Evolutionary conservation across 1,140 invertebrate species (phyloP).

Genomic region (Leptopilina clavipes): DNA sequence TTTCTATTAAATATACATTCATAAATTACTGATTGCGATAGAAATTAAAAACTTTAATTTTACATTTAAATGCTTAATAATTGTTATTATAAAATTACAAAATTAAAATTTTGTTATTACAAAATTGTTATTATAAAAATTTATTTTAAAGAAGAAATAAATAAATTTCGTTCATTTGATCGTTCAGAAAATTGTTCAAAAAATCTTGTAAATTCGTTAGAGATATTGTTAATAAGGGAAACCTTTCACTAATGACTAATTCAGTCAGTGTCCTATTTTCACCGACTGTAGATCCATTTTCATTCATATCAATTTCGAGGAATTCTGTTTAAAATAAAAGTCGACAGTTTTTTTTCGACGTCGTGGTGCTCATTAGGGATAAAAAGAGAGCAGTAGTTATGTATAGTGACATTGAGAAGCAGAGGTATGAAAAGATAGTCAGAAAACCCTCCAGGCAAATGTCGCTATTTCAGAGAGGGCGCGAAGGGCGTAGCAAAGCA

Average conservation of each 20-base stretch:
- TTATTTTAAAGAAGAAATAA: no score
- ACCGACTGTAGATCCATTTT: background rate
- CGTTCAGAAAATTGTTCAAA: no score
- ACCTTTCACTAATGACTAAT: background rate
- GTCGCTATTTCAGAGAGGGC: background rate
- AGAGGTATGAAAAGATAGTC: background rate
- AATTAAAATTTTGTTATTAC: no score
- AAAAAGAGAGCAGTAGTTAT: constrained; percentile 15
- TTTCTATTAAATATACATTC: no score
- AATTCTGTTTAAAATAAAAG: background rate
- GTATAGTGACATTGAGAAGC: background rate
- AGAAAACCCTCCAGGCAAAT: constrained; percentile 14
- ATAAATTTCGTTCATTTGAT: no score
- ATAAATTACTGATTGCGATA: no score
- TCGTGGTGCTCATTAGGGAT: background rate
- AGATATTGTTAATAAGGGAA: no score
- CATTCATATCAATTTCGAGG: background rate
- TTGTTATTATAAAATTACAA: no score
- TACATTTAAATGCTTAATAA: no score
- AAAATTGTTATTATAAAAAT: no score
- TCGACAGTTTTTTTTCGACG: background rate
- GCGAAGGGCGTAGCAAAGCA: constrained; percentile 2
- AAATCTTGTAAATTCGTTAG: no score
- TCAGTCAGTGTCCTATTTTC: background rate
- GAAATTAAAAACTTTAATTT: no score